Percentiles rank a stretch among this genome's conserved stretches.
Evolutionary conservation across 2,888 invertebrate genomes (phyloP).

Genomic region (Campaea margaritaria): DNA sequence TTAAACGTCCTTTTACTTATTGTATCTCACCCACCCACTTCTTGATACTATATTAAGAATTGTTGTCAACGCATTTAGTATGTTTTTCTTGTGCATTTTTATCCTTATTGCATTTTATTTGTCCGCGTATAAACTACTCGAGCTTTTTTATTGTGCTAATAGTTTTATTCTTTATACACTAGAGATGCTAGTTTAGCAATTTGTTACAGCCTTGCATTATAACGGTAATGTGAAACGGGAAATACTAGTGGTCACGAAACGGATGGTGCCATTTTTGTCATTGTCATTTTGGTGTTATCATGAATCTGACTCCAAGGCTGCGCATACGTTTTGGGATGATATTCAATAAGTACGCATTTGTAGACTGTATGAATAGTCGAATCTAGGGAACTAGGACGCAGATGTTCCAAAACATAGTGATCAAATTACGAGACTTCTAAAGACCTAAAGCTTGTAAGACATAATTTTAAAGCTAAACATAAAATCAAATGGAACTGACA

Average conservation of each 20-base stretch:
- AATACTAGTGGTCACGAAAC: slow-evolving; percentile 64
- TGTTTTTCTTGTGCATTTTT: background rate
- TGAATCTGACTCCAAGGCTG: slow-evolving; percentile 53
- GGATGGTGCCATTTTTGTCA: slow-evolving; percentile 66
- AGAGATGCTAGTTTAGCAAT: slow-evolving; percentile 45
- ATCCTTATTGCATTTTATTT: background rate
- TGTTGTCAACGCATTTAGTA: background rate
- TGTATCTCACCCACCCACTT: no score
- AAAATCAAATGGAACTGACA: background rate
- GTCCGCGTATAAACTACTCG: background rate
- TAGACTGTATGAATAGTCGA: slow-evolving; percentile 18
- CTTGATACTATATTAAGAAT: no score
- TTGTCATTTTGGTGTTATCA: slow-evolving; percentile 60
- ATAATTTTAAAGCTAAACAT: no score
- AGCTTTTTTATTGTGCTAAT: slow-evolving; percentile 6
- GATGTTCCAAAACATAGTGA: slow-evolving; percentile 42
- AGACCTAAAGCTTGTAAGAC: slow-evolving; percentile 3
- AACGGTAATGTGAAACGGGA: slow-evolving; percentile 67
- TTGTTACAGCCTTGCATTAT: slow-evolving; percentile 61
- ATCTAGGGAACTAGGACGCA: slow-evolving; percentile 55
- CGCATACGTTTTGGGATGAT: slow-evolving; percentile 35
- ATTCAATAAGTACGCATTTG: slow-evolving; percentile 31
- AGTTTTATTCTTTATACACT: slow-evolving; percentile 23
- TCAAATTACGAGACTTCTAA: slow-evolving; percentile 5
- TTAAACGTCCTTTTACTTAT: no score